Base-by-base conservation (phyloP, 2,113 vertebrate species). In the Platichthys stellatus region DNA sequence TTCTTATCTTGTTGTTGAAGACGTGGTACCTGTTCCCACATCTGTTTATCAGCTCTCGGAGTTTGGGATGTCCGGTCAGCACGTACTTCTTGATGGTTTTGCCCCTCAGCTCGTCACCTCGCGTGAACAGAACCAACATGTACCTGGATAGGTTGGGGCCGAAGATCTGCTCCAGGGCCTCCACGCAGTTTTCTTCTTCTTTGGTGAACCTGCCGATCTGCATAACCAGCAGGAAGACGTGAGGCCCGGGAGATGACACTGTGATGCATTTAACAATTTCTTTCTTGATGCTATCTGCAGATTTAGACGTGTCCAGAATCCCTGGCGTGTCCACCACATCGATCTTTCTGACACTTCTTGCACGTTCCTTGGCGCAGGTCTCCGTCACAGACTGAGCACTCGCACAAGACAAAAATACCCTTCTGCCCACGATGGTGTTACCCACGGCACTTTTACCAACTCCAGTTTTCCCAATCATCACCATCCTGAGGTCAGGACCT, bases 391-490 rank as follows among this genome's bases (percentile, higher is more conserved):
- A 89, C 6, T n/a, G 5, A 0, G 87, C 51, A 56, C 79, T 75
- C 0, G 20, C 15, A 0, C 11, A 5, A n/a, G 84, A 86, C 0
- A 4, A 0, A 20, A 86, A 89, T 3, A 35, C 2, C 0, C 40
- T 69, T 31, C 10, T 60, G 0, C 79, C 82, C 20, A 82, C 17
- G 0, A 86, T 80, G 35, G 61, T 86, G 79, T 86, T 89, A 1
- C 82, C 82, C 0, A 69, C 79, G 0, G 57, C 73, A 15, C 87
- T 89, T 74, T 86, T 89, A 14, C 87, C 82, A 0, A 89, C 87
- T 28, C 86, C 86, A 10, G 83, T 84, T 38, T 84, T 87, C 6
- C 85, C 81, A 1, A 87, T 84, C 78, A 87, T 81, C 26, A 84
- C 85, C 4, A 86, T 85, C 59, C 82, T 75, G 8, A 82, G 15